Evolutionary conservation across 2,888 invertebrate species (phyloP), one percentile per base, ranked within the genome.

Genomic region (Zootermopsis nevadensis): DNA sequence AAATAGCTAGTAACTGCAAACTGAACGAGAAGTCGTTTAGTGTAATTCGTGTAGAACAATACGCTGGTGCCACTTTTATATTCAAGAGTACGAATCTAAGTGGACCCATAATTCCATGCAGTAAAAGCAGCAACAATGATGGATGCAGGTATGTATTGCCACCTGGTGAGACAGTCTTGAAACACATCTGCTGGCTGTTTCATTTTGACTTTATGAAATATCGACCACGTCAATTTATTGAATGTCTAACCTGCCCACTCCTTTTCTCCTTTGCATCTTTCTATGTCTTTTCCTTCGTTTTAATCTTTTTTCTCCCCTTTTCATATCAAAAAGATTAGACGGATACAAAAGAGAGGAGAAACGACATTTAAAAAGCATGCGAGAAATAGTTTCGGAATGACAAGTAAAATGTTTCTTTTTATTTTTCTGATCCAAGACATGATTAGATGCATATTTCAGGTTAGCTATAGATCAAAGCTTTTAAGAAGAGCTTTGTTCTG

Each of bases 141-240:
- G 79, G 60, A 79, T 79, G 79, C 66, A 79, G 79, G 79, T 79
- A 79, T 66, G 79, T 79, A 79, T 79, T 79, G 79, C 79, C 79
- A 79, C 79, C 79, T 79, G 79, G 79, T 79, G 79, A 66, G 79
- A 27, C 55, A 10, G 79, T 79, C 79, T 66, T 60, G 79, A 79
- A 79, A 79, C 79, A 79, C 79, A 79, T 79, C 79, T 79, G 60
- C 74, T 74, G 33, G 74, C 74, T 74, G 74, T 74, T 74, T 74
- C 74, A 38, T 74, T 74, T 60, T 60, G 79, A 79, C 79, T 79
- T 66, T 66, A 79, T 79, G 79, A 79, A 79, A 79, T 79, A 79
- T 79, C 66, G 79, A 79, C 35, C 66, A 55, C 79, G 79, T 79
- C 79, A 79, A 79, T 79, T 79, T 79, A 79, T 79, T 79, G 60